Evolutionary conservation across 2,888 invertebrate genomes (phyloP).

Genomic region (Drosophila maculinotata): DNA sequence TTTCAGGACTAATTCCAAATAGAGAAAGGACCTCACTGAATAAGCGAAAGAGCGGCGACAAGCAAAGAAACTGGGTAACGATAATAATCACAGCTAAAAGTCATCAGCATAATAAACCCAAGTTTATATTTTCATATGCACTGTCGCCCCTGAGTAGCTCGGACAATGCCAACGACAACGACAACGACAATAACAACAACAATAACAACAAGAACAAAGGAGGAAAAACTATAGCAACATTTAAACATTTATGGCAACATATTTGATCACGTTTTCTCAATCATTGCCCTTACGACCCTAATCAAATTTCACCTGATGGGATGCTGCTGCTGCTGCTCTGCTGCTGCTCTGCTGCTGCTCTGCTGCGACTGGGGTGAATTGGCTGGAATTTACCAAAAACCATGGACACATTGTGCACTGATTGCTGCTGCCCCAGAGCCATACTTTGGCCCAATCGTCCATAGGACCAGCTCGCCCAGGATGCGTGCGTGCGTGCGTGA

Average conservation of each 20-base stretch:
- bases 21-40: background rate
- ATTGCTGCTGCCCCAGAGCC: slow-evolving; percentile 61
- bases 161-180: slow-evolving; percentile 62
- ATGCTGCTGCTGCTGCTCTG: slow-evolving; percentile 29
- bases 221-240: slow-evolving; percentile 68
- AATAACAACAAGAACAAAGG: background rate
- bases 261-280: slow-evolving; percentile 83
- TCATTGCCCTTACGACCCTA: slow-evolving; percentile 83
- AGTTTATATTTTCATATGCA: slow-evolving; percentile 66
- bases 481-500: slow-evolving; percentile 59
- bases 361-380: slow-evolving; percentile 16
- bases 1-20: background rate
- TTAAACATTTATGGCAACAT: slow-evolving; percentile 80
- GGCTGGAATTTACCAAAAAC: slow-evolving; percentile 67
- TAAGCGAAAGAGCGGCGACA: slow-evolving; percentile 50
- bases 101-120: slow-evolving; percentile 78
- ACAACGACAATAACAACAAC: slow-evolving; percentile 16
- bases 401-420: slow-evolving; percentile 79
- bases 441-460: slow-evolving; percentile 26
- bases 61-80: slow-evolving; percentile 54
- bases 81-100: slow-evolving; percentile 77
- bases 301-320: slow-evolving; percentile 84
- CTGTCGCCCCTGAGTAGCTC: slow-evolving; percentile 26
- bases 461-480: slow-evolving; percentile 8
- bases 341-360: slow-evolving; percentile 6